phyloP scores from a whole-genome alignment of 1,140 invertebrate genomes.

The Zaprionus camerounensis region DNA sequence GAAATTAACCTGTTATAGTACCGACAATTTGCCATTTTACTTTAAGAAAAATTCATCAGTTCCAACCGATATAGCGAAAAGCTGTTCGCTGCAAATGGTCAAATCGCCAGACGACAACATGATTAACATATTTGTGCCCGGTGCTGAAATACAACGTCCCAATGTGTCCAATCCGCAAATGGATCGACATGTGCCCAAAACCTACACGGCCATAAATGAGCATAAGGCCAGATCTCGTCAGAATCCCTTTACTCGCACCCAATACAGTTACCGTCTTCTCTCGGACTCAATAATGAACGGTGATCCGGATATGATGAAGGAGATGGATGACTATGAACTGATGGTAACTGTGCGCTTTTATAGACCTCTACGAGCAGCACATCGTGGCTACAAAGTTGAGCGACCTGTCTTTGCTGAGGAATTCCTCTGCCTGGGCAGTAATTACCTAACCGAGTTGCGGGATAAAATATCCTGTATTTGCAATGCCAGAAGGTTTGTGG shows the following conservation, averaged over 20 bases:
- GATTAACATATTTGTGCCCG: slow-evolving; percentile 43
- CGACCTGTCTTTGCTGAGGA: slow-evolving; percentile 86
- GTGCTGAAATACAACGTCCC: slow-evolving; percentile 37
- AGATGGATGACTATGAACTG: slow-evolving; percentile 62
- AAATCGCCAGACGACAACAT: slow-evolving; percentile 46
- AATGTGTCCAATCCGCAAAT: slow-evolving; percentile 10
- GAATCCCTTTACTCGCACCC: slow-evolving; percentile 52
- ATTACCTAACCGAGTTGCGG: slow-evolving; percentile 87
- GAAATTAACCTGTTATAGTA: slow-evolving; percentile 9
- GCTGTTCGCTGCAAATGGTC: slow-evolving; percentile 54
- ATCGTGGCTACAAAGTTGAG: slow-evolving; percentile 69
- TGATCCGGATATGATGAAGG: background rate
- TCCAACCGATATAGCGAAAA: slow-evolving; percentile 27
- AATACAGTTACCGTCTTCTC: slow-evolving; percentile 48
- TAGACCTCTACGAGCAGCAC: slow-evolving; percentile 76
- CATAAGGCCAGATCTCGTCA: slow-evolving; percentile 45
- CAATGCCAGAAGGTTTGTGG: slow-evolving; percentile 87
- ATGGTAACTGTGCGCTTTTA: slow-evolving; percentile 84
- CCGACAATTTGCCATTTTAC: slow-evolving; percentile 40
- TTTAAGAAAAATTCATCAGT: slow-evolving; percentile 19
- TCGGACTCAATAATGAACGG: background rate
- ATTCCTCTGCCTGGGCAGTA: slow-evolving; percentile 87
- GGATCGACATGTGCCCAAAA: slow-evolving; percentile 42
- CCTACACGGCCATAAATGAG: slow-evolving; percentile 32
- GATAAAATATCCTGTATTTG: slow-evolving; percentile 89